Evolutionary conservation across 1,140 invertebrate species (phyloP), one percentile per base, ranked within the genome.

Genomic region (Chrysomallon squamiferum): DNA sequence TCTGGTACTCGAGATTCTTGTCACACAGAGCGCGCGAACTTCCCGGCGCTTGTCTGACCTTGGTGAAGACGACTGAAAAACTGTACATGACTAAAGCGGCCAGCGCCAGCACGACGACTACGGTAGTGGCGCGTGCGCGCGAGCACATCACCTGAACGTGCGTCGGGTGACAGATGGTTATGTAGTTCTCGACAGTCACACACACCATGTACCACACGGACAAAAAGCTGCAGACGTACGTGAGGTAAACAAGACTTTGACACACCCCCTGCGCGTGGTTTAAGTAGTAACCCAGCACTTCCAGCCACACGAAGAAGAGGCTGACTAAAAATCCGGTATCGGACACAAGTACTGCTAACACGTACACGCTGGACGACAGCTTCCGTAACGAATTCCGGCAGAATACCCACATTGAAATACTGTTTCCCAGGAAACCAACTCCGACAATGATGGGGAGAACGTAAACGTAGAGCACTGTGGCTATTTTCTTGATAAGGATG

Each of bases 181-280:
- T 90, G 79, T 93, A 94, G 27, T 93, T 85, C 79, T 95, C 93
- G 0, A 93, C 88, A 0, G 93, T 94, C 78, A 95, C 94, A 9
- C 92, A 91, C 3, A 95, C 92, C 1, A 93, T 91, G 59, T 93
- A 88, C 92, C 93, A 95, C 0, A 92, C 90, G 69, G 92, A 93
- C 22, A 92, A 85, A 74, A 91, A 92, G 73, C 90, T 89, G 62
- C 90, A 90, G 32, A 92, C 88, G 68, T 90, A 90, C 50, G 89
- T 89, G 0, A 91, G 73, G 79, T 93, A 94, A 4, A 91, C 87
- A 66, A 92, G 89, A 18, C 90, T 82, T 69, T 93, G 91, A 75
- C 93, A 94, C 59, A 69, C 38, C 0, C 68, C 69, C 4, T 68
- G 59, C 29, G 27, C 27, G 30, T 76, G 68, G 47, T 68, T 73